Base-by-base conservation (phyloP, 2,797 vertebrate genomes). In the Gouania willdenowi region DNA sequence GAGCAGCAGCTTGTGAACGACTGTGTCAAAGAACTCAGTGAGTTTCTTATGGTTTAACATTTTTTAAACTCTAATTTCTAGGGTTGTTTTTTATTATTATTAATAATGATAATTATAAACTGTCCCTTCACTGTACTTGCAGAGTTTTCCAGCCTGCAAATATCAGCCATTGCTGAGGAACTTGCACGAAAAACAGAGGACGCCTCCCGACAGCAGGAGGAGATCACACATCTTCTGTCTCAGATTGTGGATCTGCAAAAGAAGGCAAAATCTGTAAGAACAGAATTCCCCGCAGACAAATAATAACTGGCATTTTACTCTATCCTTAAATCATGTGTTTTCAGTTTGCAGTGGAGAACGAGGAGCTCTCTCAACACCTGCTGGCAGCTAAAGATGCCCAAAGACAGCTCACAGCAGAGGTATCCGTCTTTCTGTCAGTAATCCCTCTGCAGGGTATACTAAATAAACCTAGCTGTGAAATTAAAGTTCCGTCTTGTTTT, bases 11-110 rank as follows among this genome's bases (percentile, higher is more conserved):
- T 99, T 54, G 95, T 99, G 50, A 95, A 91, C 2, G 96, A 99
- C 83, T 99, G 96, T 7, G 95, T 99, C n/a, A 96, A 94, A 70
- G 96, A 99, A 63, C 94, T 99, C 71, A 90, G 95, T 99, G 81
- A 45, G 87, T 81, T 8, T 14, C 13, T 13, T 2, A n/a, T n/a
- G n/a, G n/a, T n/a, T n/a, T n/a, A n/a, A n/a, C n/a, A n/a, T n/a
- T n/a, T n/a, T n/a, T n/a, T n/a, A n/a, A n/a, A n/a, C n/a, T n/a
- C n/a, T n/a, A n/a, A n/a, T n/a, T n/a, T n/a, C n/a, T n/a, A n/a
- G n/a, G n/a, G n/a, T n/a, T n/a, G n/a, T n/a, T n/a, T n/a, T n/a
- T n/a, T n/a, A n/a, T n/a, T n/a, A n/a, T n/a, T n/a, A n/a, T n/a
- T n/a, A n/a, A n/a, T n/a, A n/a, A n/a, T n/a, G n/a, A n/a, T n/a